phyloP scores from a whole-genome alignment of 1,140 invertebrate genomes.

The Cydia pomonella region DNA sequence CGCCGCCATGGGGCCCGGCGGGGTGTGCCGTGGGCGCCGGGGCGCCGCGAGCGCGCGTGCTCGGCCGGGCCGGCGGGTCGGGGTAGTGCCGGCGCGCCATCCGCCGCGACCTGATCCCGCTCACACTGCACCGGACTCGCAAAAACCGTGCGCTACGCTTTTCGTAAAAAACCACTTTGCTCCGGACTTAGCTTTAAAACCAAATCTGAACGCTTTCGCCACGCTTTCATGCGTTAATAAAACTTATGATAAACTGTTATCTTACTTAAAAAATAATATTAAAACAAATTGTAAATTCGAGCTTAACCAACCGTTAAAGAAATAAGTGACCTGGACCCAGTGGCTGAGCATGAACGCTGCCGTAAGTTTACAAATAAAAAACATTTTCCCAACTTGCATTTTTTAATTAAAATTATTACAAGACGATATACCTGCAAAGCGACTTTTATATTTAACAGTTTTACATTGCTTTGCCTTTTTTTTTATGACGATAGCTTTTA shows the following conservation, averaged over 20 bases:
- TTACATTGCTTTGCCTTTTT: neutral
- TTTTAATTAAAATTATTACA: neutral
- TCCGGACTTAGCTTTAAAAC: slow-evolving; percentile 2
- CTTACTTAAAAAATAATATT: neutral
- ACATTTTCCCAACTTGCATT: neutral
- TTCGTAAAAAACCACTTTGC: slow-evolving; percentile 9
- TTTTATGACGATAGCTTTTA: neutral
- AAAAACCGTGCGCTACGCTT: slow-evolving; percentile 16
- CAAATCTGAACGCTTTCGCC: slow-evolving; percentile 1
- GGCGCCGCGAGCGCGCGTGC: slow-evolving; percentile 8
- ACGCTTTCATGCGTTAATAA: slow-evolving; percentile 13
- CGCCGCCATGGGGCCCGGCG: neutral
- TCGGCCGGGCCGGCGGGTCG: neutral
- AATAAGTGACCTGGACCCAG: slow-evolving; percentile 29
- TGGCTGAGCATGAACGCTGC: slow-evolving; percentile 26
- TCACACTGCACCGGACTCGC: neutral
- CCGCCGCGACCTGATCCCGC: slow-evolving; percentile 4
- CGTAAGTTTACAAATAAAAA: slow-evolving; percentile 11
- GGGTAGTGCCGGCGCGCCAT: slow-evolving; percentile 22
- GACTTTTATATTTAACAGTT: neutral
- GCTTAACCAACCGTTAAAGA: slow-evolving; percentile 18
- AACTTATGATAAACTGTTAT: slow-evolving; percentile 10
- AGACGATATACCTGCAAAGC: neutral
- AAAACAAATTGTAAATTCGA: neutral
- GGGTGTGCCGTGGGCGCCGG: slow-evolving; percentile 16